Evolutionary conservation across 2,888 invertebrate genomes (phyloP), one percentile per base, ranked within the genome.

Genomic region (Globia sparganii): DNA sequence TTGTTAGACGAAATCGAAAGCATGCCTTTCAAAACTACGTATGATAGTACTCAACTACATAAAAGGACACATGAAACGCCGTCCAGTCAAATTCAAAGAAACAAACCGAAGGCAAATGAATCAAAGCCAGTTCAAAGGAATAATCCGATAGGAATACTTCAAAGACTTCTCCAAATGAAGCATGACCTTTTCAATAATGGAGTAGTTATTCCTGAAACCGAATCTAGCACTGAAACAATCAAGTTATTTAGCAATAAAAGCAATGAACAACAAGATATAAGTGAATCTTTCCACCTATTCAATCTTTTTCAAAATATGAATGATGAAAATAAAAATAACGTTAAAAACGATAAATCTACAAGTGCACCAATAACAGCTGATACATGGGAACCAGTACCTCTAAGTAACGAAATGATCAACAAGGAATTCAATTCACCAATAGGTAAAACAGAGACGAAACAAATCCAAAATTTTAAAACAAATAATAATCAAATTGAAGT

Each of bases 171-270:
- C 15, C 72, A 40, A 66, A 74, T 58, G 31, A 77, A 62, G 15
- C 69, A 40, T 61, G 68, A 69, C 8, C 84, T 71, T 46, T 61
- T 81, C 37, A 82, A 64, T 56, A 78, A 81, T 59, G 74, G 68
- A 56, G 49, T 49, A 25, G 21, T 64, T 21, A 31, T 67, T 43
- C 6, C 72, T 61, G 46, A 59, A 28, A 64, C 11, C 2, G 62
- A 75, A 75, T 31, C 53, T 43, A 70, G 62, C 5, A 46, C 49
- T 34, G 49, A 65, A 58, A 28, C 40, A 58, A 40, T 13, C 1
- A 70, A 43, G 3, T 37, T 68, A 68, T 21, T 40, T 21, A 25
- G 25, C 13, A 67, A 76, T 21, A 49, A 61, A 72, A 64, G 46
- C 15, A 53, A 72, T 53, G 61, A 68, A 58, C 61, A 61, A 43